Percentiles rank a stretch among this genome's conserved stretches.
Conservation (phyloP, 1,140 invertebrate species). For the Tigriopus japonicus region DNA sequence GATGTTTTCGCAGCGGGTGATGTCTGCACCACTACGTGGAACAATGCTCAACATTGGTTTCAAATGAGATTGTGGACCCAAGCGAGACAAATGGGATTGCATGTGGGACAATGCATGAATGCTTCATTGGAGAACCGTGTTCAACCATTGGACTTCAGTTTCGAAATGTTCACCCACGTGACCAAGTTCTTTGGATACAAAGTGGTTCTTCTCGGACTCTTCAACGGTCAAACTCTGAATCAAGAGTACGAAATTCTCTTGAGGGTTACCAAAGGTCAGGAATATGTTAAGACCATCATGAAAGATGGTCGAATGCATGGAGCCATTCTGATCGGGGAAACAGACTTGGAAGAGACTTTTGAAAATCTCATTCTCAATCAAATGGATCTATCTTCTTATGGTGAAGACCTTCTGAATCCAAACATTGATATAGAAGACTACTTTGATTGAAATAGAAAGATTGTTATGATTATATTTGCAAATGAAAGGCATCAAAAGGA, state of each 20-base stretch:
- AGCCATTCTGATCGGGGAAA: slow-evolving; percentile 87
- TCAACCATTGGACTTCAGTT: slow-evolving; percentile 31
- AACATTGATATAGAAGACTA: slow-evolving; percentile 96
- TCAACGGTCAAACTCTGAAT: slow-evolving; percentile 68
- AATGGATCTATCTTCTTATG: slow-evolving; percentile 65
- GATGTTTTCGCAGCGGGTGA: slow-evolving; percentile 89
- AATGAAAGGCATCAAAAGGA: neutral
- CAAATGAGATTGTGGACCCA: slow-evolving; percentile 94
- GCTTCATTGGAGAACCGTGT: slow-evolving; percentile 28
- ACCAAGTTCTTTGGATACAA: slow-evolving; percentile 89
- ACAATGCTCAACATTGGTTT: slow-evolving; percentile 52
- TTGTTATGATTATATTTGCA: neutral
- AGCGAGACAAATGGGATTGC: slow-evolving; percentile 87
- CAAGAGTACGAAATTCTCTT: slow-evolving; percentile 70
- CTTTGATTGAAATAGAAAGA: slow-evolving; percentile 54
- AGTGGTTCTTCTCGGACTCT: slow-evolving; percentile 78
- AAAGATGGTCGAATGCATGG: slow-evolving; percentile 69
- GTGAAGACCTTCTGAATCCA: slow-evolving; percentile 81
- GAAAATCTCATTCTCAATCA: slow-evolving; percentile 95
- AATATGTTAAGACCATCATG: slow-evolving; percentile 81
- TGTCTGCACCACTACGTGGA: slow-evolving; percentile 44
- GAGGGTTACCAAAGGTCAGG: slow-evolving; percentile 55
- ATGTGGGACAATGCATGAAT: slow-evolving; percentile 77
- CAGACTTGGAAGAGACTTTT: slow-evolving; percentile 84
- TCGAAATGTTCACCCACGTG: slow-evolving; percentile 90